Evolutionary conservation across 2,888 invertebrate genomes (phyloP), one percentile per base, ranked within the genome.

Genomic region (Eulithis prunata): DNA sequence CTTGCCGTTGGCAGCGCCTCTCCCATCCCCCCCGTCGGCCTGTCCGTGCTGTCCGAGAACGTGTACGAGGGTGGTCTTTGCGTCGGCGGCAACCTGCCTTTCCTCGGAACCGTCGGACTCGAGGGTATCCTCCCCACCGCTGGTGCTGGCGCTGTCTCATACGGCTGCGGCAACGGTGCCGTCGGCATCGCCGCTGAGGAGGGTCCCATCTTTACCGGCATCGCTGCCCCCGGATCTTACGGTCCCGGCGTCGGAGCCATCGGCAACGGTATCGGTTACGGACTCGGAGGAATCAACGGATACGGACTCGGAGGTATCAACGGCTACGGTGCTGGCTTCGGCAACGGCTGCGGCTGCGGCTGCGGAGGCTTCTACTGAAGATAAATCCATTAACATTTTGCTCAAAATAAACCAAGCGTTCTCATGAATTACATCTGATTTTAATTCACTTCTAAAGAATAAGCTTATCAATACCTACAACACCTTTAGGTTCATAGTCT

Each of bases 11-110:
- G 73, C 47, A 77, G 76, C 68, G 71, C 70, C 38, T 75, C 81
- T 3, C 77, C 80, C 2, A 76, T 79, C 36, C 66, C 78, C 0
- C 85, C 86, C 0, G 76, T 75, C 1, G 80, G 82, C 6, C 71
- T 88, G 2, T 75, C 78, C 7, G 78, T 84, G 3, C 49, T 77
- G 8, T 86, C 86, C 5, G 84, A 87, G 62, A 84, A 85, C 61
- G 78, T 71, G 4, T 81, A 83, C 12, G 76, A 79, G 57, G 85
- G 85, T 0, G 55, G 74, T 38, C 51, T 85, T 4, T 55, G 66
- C 28, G 76, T 81, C 2, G 71, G 69, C 36, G 85, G 85, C 5
- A 71, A 81, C 52, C 68, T 85, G 67, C 85, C 85, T 14, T 79
- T 82, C 73, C 57, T 85, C 57, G 77, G 82, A 8, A 75, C 80